Evolutionary conservation across 2,113 vertebrate genomes (phyloP).

Genomic region (Pithys albifrons): DNA sequence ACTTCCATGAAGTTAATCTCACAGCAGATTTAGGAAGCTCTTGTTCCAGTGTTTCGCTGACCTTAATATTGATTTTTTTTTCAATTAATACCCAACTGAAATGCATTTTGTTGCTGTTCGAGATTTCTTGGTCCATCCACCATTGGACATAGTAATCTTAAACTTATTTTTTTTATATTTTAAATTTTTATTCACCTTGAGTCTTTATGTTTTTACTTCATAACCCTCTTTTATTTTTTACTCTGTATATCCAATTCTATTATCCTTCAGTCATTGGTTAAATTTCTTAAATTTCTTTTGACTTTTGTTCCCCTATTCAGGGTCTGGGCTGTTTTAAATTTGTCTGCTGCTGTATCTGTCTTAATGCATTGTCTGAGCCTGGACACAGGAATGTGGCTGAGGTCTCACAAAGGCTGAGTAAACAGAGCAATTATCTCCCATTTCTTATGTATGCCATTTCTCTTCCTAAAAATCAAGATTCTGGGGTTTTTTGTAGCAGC

Average conservation of each 20-base stretch:
- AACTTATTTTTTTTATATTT: background rate
- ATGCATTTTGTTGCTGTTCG: background rate
- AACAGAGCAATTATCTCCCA: slow-evolving; percentile 1
- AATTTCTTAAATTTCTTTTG: background rate
- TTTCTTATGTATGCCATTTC: background rate
- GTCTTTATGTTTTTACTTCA: background rate
- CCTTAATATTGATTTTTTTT: background rate
- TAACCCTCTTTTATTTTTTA: background rate
- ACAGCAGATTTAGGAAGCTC: background rate
- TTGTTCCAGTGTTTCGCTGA: background rate
- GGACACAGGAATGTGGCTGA: slow-evolving; percentile 21
- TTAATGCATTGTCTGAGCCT: slow-evolving; percentile 16
- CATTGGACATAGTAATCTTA: background rate
- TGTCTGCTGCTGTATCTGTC: background rate
- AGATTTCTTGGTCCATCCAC: background rate
- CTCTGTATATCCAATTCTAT: background rate
- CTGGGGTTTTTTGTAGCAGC: background rate
- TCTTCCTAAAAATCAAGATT: slow-evolving; percentile 19
- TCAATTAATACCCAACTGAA: background rate
- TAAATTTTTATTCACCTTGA: background rate
- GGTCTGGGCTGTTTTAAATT: background rate
- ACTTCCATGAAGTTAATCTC: slow-evolving; percentile 9
- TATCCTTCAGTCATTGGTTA: background rate
- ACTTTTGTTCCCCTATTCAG: background rate
- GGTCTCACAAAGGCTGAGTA: slow-evolving; percentile 22